phyloP scores from a whole-genome alignment of 1,140 invertebrate genomes.

The Drosophila punjabiensis region DNA sequence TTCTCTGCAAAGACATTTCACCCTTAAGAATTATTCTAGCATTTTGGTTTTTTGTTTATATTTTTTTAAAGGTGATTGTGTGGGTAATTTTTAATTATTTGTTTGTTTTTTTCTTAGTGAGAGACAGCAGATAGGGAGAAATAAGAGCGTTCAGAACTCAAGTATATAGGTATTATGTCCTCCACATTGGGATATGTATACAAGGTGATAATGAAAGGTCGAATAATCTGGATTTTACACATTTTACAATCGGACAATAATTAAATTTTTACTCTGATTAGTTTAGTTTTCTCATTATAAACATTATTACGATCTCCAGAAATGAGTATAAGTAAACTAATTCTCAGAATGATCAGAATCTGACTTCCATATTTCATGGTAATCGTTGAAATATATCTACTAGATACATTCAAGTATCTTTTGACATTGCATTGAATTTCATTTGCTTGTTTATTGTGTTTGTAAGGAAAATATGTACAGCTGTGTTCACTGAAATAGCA shows the following conservation, averaged over 20 bases:
- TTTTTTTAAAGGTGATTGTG: conserved; percentile 59
- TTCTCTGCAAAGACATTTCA: conserved; percentile 85
- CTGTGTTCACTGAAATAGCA: no score
- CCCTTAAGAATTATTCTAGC: conserved; percentile 85
- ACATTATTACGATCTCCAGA: not conserved
- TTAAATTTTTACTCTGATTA: no score
- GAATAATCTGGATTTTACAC: not conserved
- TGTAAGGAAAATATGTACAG: not conserved
- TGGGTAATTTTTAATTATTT: conserved; percentile 40
- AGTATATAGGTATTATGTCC: conserved; percentile 5
- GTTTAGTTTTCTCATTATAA: not conserved
- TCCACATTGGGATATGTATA: not conserved
- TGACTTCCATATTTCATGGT: not conserved
- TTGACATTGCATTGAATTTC: not conserved
- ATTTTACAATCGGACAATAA: not conserved
- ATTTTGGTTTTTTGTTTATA: conserved; percentile 65
- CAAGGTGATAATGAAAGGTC: not conserved
- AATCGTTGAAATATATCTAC: not conserved
- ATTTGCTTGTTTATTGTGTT: not conserved
- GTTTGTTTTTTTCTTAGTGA: conserved; percentile 23
- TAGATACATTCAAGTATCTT: not conserved
- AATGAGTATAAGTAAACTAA: not conserved
- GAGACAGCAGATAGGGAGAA: conserved; percentile 60
- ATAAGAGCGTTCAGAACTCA: conserved; percentile 54
- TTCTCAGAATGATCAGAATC: not conserved